phyloP scores from a whole-genome alignment of 2,888 invertebrate species.

The Xanthorhoe designata region DNA sequence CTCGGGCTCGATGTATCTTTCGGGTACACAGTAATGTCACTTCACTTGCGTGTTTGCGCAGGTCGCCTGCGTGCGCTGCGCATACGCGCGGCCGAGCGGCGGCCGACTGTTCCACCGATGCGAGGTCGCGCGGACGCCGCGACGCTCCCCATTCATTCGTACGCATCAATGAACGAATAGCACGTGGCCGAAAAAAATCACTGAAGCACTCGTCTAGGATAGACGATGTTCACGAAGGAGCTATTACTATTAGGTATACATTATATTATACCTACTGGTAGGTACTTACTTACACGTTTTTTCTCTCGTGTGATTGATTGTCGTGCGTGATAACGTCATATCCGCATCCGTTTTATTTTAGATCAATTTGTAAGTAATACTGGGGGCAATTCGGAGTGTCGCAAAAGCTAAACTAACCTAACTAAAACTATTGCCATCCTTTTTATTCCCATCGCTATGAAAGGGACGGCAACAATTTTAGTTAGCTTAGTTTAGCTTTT shows the following conservation, averaged over 20 bases:
- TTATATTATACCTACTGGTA: no score
- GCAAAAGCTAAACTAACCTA: no score
- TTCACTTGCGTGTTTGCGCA: constrained; percentile 55
- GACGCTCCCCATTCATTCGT: constrained; percentile 71
- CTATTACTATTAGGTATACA: neutral
- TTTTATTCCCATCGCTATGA: no score
- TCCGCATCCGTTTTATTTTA: neutral
- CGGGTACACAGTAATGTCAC: constrained; percentile 43
- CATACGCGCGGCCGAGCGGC: constrained; percentile 74
- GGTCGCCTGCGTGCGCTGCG: constrained; percentile 67
- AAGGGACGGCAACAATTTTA: no score
- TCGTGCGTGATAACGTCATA: neutral
- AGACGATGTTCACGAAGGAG: constrained; percentile 18
- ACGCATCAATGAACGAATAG: constrained; percentile 77
- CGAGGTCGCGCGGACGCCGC: constrained; percentile 34
- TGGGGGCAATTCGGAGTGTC: no score
- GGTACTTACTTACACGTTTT: neutral
- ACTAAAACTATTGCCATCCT: no score
- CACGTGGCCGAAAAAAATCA: constrained; percentile 73
- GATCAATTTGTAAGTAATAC: neutral
- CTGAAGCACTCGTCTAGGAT: constrained; percentile 62
- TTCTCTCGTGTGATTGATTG: neutral
- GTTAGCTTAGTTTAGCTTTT: no score
- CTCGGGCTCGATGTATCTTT: constrained; percentile 54
- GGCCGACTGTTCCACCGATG: constrained; percentile 71